These are phyloP conservation scores for Solea senegalensis DNA, from an alignment of 2,113 vertebrate genomes.

Conservation along the genomic window DNA sequence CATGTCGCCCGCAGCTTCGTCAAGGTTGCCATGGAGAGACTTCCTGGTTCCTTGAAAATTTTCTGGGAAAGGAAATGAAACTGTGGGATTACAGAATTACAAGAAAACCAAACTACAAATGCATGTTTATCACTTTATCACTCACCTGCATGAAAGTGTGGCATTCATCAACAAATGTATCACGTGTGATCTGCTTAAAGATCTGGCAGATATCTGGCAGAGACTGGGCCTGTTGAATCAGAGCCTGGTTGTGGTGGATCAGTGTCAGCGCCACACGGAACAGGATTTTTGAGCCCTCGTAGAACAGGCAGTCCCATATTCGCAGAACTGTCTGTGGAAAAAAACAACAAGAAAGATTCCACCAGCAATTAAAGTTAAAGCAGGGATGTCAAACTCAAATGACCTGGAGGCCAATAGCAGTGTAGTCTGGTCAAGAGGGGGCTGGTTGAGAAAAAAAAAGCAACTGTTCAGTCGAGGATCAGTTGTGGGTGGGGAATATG, in stretches of 20 bases:
- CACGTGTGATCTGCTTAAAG: slow-evolving; percentile 90
- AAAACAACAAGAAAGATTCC: background rate
- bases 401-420: no score
- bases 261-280: slow-evolving; percentile 95
- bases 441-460: no score
- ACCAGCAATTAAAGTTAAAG: no score
- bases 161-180: slow-evolving; percentile 88
- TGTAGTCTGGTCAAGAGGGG: no score
- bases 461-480: no score
- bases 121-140: background rate
- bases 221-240: slow-evolving; percentile 86
- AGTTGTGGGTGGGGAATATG: no score
- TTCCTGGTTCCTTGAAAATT: slow-evolving; percentile 92
- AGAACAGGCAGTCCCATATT: slow-evolving; percentile 97
- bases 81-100: slow-evolving; percentile 26
- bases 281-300: slow-evolving; percentile 95
- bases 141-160: slow-evolving; percentile 93
- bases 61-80: slow-evolving; percentile 77
- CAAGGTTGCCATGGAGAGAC: slow-evolving; percentile 86
- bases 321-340: slow-evolving; percentile 89
- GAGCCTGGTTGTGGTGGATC: slow-evolving; percentile 89
- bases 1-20: slow-evolving; percentile 85
- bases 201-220: slow-evolving; percentile 90
- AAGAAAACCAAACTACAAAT: slow-evolving; percentile 1
- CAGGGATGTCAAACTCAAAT: no score